phyloP scores from a whole-genome alignment of 2,113 vertebrate species.

The Eublepharis macularius region DNA sequence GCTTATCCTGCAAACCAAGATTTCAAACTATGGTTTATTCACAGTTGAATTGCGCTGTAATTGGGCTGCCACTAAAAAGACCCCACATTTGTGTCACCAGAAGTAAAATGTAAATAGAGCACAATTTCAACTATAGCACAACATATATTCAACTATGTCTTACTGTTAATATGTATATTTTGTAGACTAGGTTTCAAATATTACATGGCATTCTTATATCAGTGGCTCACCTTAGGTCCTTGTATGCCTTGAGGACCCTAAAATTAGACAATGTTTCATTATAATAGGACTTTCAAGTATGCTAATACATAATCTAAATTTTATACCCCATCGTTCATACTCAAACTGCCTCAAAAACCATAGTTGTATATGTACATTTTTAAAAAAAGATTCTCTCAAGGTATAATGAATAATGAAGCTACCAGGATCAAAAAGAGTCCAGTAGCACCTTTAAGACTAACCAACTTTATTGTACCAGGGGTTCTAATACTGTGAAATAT shows the following conservation, averaged over 20 bases:
- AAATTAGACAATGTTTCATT: neutral
- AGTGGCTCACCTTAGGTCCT: slow-evolving; percentile 19
- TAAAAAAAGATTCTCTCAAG: neutral
- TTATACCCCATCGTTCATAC: neutral
- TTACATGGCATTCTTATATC: neutral
- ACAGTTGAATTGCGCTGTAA: too few relatives aligned
- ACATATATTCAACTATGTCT: neutral
- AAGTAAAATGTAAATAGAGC: neutral
- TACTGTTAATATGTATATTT: neutral
- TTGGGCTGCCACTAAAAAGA: too few relatives aligned
- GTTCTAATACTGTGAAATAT: neutral
- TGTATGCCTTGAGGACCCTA: slow-evolving; percentile 32
- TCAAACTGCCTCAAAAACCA: neutral
- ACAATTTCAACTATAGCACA: neutral
- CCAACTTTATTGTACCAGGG: too few relatives aligned
- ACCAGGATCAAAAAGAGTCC: too few relatives aligned
- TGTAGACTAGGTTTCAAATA: neutral
- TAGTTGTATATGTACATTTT: neutral
- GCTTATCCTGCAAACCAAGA: too few relatives aligned
- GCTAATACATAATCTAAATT: neutral
- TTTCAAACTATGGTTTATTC: too few relatives aligned
- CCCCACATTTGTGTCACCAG: too few relatives aligned
- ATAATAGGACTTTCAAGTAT: neutral
- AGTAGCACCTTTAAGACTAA: too few relatives aligned
- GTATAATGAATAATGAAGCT: slow-evolving; percentile 36